phyloP scores from a whole-genome alignment of 2,113 vertebrate genomes.

The Ardeotis arabs region DNA sequence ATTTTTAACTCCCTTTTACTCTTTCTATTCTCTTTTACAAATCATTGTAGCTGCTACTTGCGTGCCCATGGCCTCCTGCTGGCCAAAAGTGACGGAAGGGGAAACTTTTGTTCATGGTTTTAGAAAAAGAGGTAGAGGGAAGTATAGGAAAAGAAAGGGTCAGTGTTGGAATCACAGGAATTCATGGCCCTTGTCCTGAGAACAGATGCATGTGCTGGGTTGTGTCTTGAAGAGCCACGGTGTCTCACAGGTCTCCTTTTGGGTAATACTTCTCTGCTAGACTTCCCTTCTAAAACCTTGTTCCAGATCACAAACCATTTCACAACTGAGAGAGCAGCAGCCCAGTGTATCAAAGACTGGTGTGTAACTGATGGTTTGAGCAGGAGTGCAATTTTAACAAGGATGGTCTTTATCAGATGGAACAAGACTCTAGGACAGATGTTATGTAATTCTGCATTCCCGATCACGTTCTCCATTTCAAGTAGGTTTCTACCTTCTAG shows the following conservation, averaged over 20 bases:
- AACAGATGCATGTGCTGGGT: neutral
- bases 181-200: neutral
- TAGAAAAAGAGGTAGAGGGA: neutral
- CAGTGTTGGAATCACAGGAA: neutral
- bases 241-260: neutral
- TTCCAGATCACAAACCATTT: neutral
- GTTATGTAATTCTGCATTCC: neutral
- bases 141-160: neutral
- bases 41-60: neutral
- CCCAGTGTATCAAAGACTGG: neutral
- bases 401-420: neutral
- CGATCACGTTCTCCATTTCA: neutral
- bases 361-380: neutral
- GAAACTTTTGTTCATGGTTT: neutral
- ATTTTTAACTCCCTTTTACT: neutral
- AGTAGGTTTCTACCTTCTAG: neutral
- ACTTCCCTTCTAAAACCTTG: neutral
- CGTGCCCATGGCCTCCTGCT: neutral
- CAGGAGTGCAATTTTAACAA: neutral
- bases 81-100: neutral
- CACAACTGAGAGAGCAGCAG: neutral
- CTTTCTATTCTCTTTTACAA: neutral
- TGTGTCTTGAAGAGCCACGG: neutral
- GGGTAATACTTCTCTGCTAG: neutral
- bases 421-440: neutral